Evolutionary conservation across 2,113 vertebrate species (phyloP).

Genomic region (Cervus canadensis): DNA sequence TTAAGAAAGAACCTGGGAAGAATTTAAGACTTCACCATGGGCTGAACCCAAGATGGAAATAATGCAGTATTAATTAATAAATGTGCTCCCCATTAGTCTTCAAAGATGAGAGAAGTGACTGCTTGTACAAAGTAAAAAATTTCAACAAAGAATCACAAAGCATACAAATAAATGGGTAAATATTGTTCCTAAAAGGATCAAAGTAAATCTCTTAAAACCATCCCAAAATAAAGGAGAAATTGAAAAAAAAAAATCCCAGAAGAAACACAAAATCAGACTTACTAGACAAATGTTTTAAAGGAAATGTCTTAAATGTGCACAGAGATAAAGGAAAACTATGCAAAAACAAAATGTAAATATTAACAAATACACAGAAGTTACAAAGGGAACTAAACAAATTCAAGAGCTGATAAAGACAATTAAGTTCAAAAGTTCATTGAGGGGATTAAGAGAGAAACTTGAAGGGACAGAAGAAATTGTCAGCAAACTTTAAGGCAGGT

Average conservation of each 20-base stretch:
- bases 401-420: neutral
- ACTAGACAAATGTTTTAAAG: neutral
- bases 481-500: neutral
- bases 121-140: neutral
- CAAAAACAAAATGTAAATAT: neutral
- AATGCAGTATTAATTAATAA: neutral
- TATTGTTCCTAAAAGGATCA: neutral
- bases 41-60: neutral
- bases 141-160: neutral
- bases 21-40: neutral
- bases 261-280: neutral
- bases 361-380: neutral
- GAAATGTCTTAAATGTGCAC: neutral
- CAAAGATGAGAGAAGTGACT: neutral
- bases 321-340: neutral
- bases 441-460: neutral
- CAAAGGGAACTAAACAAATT: neutral
- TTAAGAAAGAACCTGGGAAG: neutral
- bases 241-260: neutral
- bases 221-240: no score
- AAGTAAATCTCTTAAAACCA: neutral
- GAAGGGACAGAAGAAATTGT: neutral
- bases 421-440: neutral
- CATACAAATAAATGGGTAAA: neutral
- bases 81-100: neutral